Evolutionary conservation across 2,797 vertebrate species (phyloP).

Genomic region (Parambassis ranga): DNA sequence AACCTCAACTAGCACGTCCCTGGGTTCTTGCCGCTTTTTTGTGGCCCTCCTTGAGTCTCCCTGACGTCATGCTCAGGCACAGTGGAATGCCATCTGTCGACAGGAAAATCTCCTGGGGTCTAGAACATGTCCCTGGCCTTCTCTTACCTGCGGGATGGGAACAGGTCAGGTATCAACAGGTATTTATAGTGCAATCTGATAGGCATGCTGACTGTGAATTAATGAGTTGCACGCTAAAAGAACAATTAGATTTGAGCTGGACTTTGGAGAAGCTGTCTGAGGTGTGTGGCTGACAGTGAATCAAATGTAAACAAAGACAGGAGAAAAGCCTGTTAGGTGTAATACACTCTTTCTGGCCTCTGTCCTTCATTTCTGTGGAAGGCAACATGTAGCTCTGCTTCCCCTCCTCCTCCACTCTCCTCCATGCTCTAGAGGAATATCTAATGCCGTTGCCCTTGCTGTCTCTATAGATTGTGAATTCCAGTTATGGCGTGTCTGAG

Average conservation of each 20-base stretch:
- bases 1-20: conserved; percentile 30
- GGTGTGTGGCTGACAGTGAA: not conserved
- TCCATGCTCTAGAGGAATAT: conserved; percentile 49
- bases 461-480: conserved; percentile 74
- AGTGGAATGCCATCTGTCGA: conserved; percentile 58
- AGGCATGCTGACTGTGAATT: not conserved
- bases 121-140: conserved; percentile 7
- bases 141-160: conserved; percentile 9
- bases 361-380: conserved; percentile 55
- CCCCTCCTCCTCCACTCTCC: not conserved
- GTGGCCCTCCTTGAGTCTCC: conserved; percentile 40
- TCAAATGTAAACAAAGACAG: not conserved
- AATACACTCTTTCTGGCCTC: conserved; percentile 3
- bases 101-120: conserved; percentile 26
- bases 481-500: conserved; percentile 50
- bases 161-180: conserved; percentile 18
- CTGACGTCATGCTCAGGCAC: conserved; percentile 50
- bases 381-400: conserved; percentile 22
- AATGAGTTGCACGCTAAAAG: not conserved
- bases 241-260: not conserved
- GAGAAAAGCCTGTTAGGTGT: not conserved
- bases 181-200: not conserved
- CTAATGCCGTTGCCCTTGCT: conserved; percentile 46
- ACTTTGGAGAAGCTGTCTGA: too few relatives aligned
- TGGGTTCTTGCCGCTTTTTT: conserved; percentile 47